Base-by-base conservation (phyloP, 2,797 vertebrate genomes). In the Phylloscopus collybita region DNA sequence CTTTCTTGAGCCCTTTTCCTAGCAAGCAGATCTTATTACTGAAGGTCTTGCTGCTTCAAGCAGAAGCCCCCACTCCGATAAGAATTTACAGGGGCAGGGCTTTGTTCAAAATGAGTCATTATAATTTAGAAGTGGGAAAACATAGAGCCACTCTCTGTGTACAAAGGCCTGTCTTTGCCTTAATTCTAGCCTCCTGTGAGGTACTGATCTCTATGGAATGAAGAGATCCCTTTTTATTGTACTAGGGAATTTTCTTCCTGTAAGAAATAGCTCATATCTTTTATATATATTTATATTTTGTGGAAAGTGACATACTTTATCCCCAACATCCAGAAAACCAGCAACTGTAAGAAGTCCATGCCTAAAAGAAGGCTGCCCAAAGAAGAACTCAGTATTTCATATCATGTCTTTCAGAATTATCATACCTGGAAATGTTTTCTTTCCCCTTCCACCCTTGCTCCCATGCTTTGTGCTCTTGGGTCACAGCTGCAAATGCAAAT, bases 111-210 rank as follows among this genome's bases (percentile, higher is more conserved):
- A 74, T 30, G 14, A 47, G 57, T 80, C 22, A 29, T 70, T 62
- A 49, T 44, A 2, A 3, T 57, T 84, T 60, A 79, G 42, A 86
- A 81, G 29, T 76, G 54, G 51, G 62, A 57, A 86, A 88, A 90
- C 59, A 59, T 36, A n/a, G 59, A 93, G 49, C 65, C 36, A 15
- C 38, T 78, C 50, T 90, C 67, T 76, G 38, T 80, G 61, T 83
- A 64, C 38, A 51, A 53, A 86, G 86, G 69, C 66, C 64, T 83
- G 75, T 74, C 78, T 91, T 95, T 96, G 96, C 94, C 95, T 96
- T 97, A 96, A 94, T 91, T 91, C 64, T 94, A 84, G 70, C 85
- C 62, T 96, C 56, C 69, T 86, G 76, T 83, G 93, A 86, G 80
- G 89, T 66, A 88, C 50, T 72, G 79, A 83, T 94, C 30, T 96